A percentile compares a stretch with the other conserved stretches of the same genome.
Conservation (phyloP, 2,797 vertebrate species). For the Uromys caudimaculatus region DNA sequence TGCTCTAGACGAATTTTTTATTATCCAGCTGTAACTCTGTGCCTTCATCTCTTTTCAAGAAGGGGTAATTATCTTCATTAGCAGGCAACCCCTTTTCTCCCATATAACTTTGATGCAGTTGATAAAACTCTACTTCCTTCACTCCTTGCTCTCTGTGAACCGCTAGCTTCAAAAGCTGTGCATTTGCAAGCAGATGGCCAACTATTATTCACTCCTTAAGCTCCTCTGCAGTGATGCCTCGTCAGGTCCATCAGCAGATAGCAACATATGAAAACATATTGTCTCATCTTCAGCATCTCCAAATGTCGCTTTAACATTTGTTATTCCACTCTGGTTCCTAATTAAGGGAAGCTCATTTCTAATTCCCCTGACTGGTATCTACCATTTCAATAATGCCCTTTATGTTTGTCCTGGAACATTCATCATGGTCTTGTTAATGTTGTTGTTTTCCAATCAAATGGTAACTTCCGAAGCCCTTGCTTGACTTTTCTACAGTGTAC, state of each 20-base stretch:
- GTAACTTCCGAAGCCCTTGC: conserved; percentile 7
- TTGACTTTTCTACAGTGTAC: neutral
- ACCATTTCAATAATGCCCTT: conserved; percentile 68
- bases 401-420: conserved; percentile 49
- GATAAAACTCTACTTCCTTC: conserved; percentile 64
- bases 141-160: conserved; percentile 51
- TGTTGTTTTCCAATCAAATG: conserved; percentile 66
- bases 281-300: conserved; percentile 66
- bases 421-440: conserved; percentile 59
- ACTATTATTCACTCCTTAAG: conserved; percentile 55
- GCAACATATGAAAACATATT: conserved; percentile 76
- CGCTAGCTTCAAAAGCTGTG: conserved; percentile 49
- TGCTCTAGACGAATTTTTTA: conserved; percentile 78
- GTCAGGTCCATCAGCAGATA: conserved; percentile 69
- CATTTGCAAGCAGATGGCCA: conserved; percentile 72
- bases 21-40: conserved; percentile 71
- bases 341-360: conserved; percentile 77
- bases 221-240: conserved; percentile 25
- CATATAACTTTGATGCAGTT: conserved; percentile 60
- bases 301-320: conserved; percentile 68
- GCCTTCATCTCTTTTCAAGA: conserved; percentile 60
- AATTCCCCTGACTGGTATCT: conserved; percentile 65
- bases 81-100: conserved; percentile 61
- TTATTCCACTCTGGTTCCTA: conserved; percentile 63
- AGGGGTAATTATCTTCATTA: conserved; percentile 77